Evolutionary conservation across 2,888 invertebrate genomes (phyloP).

Genomic region (Sarcophaga carnaria): DNA sequence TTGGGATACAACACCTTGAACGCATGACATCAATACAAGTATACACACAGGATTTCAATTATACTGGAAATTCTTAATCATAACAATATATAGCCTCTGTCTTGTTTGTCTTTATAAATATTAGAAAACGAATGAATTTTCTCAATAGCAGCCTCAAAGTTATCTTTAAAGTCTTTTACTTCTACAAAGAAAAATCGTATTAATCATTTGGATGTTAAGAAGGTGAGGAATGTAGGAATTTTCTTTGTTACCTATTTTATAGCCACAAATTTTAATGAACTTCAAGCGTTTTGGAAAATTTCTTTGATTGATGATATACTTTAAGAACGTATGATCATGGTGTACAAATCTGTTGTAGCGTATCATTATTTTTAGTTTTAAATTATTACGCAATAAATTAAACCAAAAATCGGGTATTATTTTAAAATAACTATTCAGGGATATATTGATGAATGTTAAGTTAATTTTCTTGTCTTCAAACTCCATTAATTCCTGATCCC

Average conservation of each 20-base stretch:
- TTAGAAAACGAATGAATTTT: constrained; percentile 55
- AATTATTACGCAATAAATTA: constrained; percentile 44
- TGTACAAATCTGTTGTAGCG: constrained; percentile 51
- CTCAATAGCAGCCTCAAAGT: constrained; percentile 47
- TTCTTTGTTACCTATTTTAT: constrained; percentile 43
- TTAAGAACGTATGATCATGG: constrained; percentile 46
- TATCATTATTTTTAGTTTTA: constrained; percentile 52
- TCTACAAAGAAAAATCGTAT: constrained; percentile 16
- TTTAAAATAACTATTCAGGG: constrained; percentile 55
- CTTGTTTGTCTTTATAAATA: constrained; percentile 49
- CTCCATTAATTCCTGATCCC: constrained; percentile 37
- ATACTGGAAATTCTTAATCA: neutral
- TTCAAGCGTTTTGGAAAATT: constrained; percentile 51
- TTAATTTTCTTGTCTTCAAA: constrained; percentile 45
- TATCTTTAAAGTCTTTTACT: constrained; percentile 42
- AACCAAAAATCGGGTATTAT: constrained; percentile 60
- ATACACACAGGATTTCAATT: too few species aligned
- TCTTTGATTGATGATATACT: constrained; percentile 47
- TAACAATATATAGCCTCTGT: constrained; percentile 58
- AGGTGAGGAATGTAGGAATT: too few species aligned
- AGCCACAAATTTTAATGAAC: constrained; percentile 55
- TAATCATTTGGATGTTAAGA: too few species aligned
- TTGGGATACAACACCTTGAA: too few species aligned
- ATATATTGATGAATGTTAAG: constrained; percentile 46
- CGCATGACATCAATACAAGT: too few species aligned